Percentiles rank a stretch among this genome's conserved stretches.
Conservation (phyloP, 1,140 invertebrate genomes). For the Trichonephila clavipes region DNA sequence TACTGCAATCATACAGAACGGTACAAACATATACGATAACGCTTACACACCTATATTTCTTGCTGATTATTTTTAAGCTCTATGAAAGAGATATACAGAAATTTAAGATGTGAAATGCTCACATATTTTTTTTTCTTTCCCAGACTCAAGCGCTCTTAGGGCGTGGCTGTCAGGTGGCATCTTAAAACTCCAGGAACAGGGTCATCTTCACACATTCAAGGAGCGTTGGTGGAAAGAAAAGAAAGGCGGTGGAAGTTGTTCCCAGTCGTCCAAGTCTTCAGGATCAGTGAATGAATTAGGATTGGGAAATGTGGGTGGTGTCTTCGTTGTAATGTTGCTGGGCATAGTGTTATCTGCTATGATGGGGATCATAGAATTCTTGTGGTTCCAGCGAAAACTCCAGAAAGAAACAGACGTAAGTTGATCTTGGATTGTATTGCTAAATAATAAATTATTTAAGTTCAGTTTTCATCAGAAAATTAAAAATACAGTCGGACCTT, state of each 20-base stretch:
- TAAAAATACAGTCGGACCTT: too few relatives aligned
- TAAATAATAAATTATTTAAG: too few relatives aligned
- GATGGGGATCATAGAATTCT: constrained; percentile 77
- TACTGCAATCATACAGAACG: too few relatives aligned
- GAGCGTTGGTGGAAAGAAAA: constrained; percentile 81
- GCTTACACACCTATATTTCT: too few relatives aligned
- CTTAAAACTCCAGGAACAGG: constrained; percentile 82
- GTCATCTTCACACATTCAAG: constrained; percentile 81
- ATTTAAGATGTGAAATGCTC: too few relatives aligned
- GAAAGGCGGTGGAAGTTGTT: constrained; percentile 78
- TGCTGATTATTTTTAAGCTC: too few relatives aligned
- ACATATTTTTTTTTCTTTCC: too few relatives aligned
- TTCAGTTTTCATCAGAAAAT: too few relatives aligned
- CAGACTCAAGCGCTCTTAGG: constrained; percentile 59
- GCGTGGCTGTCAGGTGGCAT: constrained; percentile 80
- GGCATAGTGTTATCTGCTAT: constrained; percentile 80
- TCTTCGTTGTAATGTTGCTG: constrained; percentile 83
- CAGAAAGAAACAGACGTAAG: constrained; percentile 65
- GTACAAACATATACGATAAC: too few relatives aligned
- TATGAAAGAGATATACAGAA: too few relatives aligned
- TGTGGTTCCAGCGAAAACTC: constrained; percentile 77
- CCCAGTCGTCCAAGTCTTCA: constrained; percentile 66
- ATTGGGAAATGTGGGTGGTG: constrained; percentile 82
- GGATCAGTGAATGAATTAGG: constrained; percentile 78
- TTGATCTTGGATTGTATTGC: too few relatives aligned